Conservation (phyloP, 2,888 invertebrate genomes). For the Ariolimax columbianus region DNA sequence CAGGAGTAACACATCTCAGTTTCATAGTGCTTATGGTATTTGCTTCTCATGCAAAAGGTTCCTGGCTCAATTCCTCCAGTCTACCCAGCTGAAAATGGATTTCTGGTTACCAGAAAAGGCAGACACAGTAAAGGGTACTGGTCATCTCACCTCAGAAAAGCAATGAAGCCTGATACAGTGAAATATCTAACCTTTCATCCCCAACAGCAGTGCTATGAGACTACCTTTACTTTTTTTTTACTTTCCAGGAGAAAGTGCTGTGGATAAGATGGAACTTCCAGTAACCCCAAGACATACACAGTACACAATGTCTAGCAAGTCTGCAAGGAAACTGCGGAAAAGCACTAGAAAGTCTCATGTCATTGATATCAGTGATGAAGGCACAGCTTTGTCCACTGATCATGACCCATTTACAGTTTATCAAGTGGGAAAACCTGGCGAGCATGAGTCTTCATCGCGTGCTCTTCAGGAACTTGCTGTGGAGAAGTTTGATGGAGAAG, state of each 20-base stretch:
- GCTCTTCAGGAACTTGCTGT: constrained; percentile 44
- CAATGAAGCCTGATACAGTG: too few species aligned
- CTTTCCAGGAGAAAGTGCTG: constrained; percentile 7
- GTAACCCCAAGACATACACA: background rate
- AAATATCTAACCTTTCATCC: too few species aligned
- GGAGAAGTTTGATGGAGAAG: constrained; percentile 42
- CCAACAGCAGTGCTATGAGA: too few species aligned
- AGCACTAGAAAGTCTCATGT: constrained; percentile 9
- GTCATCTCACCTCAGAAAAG: too few species aligned
- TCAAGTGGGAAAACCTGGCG: constrained; percentile 21
- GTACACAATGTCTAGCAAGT: background rate
- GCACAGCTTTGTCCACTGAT: background rate
- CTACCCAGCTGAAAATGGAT: too few species aligned
- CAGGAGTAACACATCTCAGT: too few species aligned
- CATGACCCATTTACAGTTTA: background rate
- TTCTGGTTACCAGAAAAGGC: too few species aligned
- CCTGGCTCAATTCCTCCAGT: too few species aligned
- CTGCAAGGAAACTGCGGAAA: background rate
- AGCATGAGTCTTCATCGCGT: constrained; percentile 9
- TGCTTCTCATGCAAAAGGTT: too few species aligned
- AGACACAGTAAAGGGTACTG: too few species aligned
- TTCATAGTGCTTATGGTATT: too few species aligned
- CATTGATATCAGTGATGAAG: constrained; percentile 34
- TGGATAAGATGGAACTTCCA: background rate
- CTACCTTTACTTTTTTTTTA: background rate